phyloP scores from a whole-genome alignment of 2,888 invertebrate genomes.

The Orgyia antiqua region DNA sequence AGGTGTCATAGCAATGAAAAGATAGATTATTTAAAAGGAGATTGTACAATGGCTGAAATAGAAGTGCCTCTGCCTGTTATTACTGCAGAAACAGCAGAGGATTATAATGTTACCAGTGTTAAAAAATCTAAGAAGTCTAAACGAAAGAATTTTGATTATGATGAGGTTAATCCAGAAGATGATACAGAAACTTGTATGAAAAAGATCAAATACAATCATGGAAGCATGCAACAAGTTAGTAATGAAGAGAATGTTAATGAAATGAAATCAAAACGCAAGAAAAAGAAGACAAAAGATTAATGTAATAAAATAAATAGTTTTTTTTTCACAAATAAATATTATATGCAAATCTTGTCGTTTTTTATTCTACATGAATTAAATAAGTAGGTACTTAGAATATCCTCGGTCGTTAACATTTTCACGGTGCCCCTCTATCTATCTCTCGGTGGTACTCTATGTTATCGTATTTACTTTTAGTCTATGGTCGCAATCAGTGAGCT shows the following conservation, averaged over 20 bases:
- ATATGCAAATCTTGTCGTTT: too few relatives aligned
- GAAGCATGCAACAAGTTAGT: constrained; percentile 2
- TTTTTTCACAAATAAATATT: too few relatives aligned
- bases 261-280: constrained; percentile 20
- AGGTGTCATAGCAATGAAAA: constrained; percentile 31
- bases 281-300: constrained; percentile 12
- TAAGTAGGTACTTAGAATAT: too few relatives aligned
- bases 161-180: constrained; percentile 16
- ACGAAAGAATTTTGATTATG: constrained; percentile 8
- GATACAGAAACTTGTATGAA: constrained; percentile 13
- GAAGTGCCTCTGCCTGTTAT: constrained; percentile 8
- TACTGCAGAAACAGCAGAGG: constrained; percentile 17
- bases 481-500: too few relatives aligned
- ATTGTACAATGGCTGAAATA: constrained; percentile 12
- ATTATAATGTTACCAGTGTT: constrained; percentile 20
- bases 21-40: neutral
- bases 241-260: neutral
- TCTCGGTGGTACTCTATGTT: too few relatives aligned
- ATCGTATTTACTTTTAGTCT: too few relatives aligned
- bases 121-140: constrained; percentile 24
- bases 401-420: too few relatives aligned
- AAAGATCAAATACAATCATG: constrained; percentile 1
- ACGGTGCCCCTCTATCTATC: too few relatives aligned
- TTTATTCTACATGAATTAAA: too few relatives aligned
- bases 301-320: too few relatives aligned